Conservation (phyloP, 2,888 invertebrate genomes). For the Drosophila kuntzei region DNA sequence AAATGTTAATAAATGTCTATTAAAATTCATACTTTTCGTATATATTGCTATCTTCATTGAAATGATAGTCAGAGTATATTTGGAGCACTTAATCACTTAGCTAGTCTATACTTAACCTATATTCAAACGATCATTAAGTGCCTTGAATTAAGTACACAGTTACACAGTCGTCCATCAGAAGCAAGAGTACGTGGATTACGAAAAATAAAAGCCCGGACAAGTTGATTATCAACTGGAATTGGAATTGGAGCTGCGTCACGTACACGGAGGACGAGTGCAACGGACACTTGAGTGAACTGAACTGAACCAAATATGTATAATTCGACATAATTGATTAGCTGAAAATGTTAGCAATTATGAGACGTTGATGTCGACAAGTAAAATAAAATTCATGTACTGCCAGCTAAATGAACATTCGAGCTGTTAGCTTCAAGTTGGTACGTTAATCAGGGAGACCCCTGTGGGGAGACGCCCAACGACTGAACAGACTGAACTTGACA, state of each 20-base stretch:
- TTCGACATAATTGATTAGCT: conserved; percentile 67
- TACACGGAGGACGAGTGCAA: conserved; percentile 18
- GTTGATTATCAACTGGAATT: conserved; percentile 31
- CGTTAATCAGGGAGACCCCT: conserved; percentile 33
- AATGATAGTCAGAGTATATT: neutral
- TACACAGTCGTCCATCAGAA: conserved; percentile 17
- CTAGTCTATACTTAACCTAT: conserved; percentile 19
- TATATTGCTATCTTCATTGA: neutral
- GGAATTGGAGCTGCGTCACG: conserved; percentile 36
- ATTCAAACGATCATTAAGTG: conserved; percentile 46
- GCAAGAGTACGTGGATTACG: neutral
- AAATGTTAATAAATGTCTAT: no score
- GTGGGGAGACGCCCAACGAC: conserved; percentile 19
- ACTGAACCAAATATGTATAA: conserved; percentile 49
- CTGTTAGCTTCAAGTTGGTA: conserved; percentile 24
- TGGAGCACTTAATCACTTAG: neutral
- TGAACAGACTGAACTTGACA: conserved; percentile 66
- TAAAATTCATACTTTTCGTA: no score
- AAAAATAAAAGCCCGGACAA: conserved; percentile 2
- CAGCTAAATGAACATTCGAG: conserved; percentile 16
- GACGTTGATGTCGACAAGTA: conserved; percentile 36
- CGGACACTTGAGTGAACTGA: conserved; percentile 21
- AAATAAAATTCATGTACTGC: conserved; percentile 49
- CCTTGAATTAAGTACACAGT: conserved; percentile 34
- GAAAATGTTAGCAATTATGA: conserved; percentile 59